phyloP scores from a whole-genome alignment of 2,888 invertebrate species.

The Petrophora chlorosata region DNA sequence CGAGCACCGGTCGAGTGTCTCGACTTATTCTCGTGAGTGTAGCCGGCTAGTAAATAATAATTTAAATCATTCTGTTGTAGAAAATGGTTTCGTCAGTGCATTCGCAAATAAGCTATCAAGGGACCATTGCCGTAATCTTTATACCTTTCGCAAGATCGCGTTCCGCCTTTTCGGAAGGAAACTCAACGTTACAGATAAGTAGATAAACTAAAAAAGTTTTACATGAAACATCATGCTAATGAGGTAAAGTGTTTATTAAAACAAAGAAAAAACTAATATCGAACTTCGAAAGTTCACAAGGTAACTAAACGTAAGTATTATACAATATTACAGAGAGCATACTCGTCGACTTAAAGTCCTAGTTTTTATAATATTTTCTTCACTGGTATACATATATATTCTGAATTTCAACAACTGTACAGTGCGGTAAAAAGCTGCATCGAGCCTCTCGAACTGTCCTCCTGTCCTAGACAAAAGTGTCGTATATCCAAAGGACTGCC shows the following conservation, averaged over 20 bases:
- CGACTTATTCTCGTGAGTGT: too few relatives aligned
- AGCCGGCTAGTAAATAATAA: too few relatives aligned
- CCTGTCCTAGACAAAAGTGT: too few relatives aligned
- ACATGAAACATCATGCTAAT: constrained; percentile 74
- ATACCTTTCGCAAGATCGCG: too few relatives aligned
- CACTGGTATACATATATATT: constrained; percentile 70
- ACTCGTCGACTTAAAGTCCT: constrained; percentile 78
- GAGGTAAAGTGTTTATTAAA: constrained; percentile 69
- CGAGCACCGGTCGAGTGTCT: too few relatives aligned
- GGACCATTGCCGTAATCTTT: too few relatives aligned
- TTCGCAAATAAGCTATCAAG: too few relatives aligned
- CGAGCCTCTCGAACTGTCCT: constrained; percentile 19
- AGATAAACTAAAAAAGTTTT: constrained; percentile 55
- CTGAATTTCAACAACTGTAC: constrained; percentile 60
- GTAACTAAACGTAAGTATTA: constrained; percentile 79
- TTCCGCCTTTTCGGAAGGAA: constrained; percentile 19
- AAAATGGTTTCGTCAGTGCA: too few relatives aligned
- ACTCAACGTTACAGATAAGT: constrained; percentile 44
- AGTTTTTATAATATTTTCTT: constrained; percentile 53
- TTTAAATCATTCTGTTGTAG: too few relatives aligned
- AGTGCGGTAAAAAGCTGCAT: constrained; percentile 43
- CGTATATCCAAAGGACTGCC: too few relatives aligned
- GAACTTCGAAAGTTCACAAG: constrained; percentile 81
- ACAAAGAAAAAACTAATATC: constrained; percentile 63
- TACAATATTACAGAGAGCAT: constrained; percentile 57